Conservation (phyloP, 2,797 vertebrate species). For the Peromyscus nudipes region DNA sequence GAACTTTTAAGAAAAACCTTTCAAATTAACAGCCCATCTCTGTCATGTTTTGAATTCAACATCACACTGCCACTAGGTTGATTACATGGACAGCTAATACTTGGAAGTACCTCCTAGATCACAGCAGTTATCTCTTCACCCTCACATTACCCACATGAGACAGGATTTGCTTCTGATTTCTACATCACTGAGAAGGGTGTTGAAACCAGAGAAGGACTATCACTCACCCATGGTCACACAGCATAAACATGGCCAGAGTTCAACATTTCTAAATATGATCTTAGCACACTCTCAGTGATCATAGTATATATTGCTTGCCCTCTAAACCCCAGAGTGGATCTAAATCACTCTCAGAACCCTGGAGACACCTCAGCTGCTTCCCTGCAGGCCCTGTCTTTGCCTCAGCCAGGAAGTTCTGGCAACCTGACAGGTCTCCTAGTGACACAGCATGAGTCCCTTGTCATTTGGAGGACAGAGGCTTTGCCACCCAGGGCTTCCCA, state of each 20-base stretch:
- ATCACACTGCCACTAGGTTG: background rate
- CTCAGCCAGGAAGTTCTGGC: slow-evolving; percentile 61
- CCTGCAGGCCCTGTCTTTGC: background rate
- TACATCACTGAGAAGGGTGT: background rate
- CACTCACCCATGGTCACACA: background rate
- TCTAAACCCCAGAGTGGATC: background rate
- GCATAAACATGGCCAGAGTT: background rate
- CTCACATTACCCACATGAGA: background rate
- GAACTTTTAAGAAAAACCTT: background rate
- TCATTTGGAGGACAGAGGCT: slow-evolving; percentile 70
- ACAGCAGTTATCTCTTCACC: background rate
- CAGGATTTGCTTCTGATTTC: background rate
- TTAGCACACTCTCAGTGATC: background rate
- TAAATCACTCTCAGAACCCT: background rate
- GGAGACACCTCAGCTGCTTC: background rate
- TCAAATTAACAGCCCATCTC: background rate
- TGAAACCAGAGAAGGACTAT: background rate
- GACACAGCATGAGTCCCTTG: slow-evolving; percentile 50
- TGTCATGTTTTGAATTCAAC: background rate
- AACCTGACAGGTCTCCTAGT: slow-evolving; percentile 61
- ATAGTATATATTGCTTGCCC: background rate
- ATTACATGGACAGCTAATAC: background rate
- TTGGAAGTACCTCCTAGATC: background rate
- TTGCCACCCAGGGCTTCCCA: slow-evolving; percentile 71
- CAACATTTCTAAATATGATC: background rate